phyloP scores from a whole-genome alignment of 1,140 invertebrate species.

The Frieseomelitta varia region DNA sequence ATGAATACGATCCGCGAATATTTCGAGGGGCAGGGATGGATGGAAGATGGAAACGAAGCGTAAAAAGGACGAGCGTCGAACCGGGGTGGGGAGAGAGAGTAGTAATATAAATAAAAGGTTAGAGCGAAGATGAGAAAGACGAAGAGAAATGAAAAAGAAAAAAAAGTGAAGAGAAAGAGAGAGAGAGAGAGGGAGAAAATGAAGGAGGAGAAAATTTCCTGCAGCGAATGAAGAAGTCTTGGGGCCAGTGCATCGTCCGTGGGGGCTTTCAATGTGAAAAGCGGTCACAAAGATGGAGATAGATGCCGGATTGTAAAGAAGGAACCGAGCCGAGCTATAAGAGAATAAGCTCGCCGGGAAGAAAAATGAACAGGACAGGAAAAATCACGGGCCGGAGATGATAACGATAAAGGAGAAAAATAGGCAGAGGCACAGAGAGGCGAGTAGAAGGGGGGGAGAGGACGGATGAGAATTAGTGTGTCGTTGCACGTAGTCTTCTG shows the following conservation, averaged over 20 bases:
- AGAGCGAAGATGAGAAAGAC: constrained; percentile 2
- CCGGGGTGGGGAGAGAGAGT: not conserved
- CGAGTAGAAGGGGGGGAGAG: not conserved
- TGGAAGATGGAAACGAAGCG: not conserved
- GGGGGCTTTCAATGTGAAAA: constrained; percentile 43
- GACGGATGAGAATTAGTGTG: constrained; percentile 39
- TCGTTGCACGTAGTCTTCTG: constrained; percentile 8
- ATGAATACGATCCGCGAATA: not conserved
- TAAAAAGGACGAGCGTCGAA: not conserved
- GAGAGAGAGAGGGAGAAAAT: not conserved
- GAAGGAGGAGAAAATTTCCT: constrained; percentile 22
- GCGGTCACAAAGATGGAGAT: constrained; percentile 43
- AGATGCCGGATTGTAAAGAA: constrained; percentile 44
- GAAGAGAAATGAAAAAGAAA: not conserved
- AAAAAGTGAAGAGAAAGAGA: not conserved
- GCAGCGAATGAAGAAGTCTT: constrained; percentile 40
- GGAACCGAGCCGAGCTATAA: constrained; percentile 24
- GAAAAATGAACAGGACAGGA: constrained; percentile 42
- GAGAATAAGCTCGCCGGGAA: constrained; percentile 36
- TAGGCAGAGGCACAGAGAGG: not conserved
- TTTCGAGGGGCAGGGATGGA: not conserved
- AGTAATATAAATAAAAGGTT: constrained; percentile 49
- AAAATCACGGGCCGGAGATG: constrained; percentile 31
- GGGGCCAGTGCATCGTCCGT: constrained; percentile 30
- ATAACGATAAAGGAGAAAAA: constrained; percentile 26